Base-by-base conservation (phyloP, 2,888 invertebrate species). In the Rhaphigaster nebulosa region DNA sequence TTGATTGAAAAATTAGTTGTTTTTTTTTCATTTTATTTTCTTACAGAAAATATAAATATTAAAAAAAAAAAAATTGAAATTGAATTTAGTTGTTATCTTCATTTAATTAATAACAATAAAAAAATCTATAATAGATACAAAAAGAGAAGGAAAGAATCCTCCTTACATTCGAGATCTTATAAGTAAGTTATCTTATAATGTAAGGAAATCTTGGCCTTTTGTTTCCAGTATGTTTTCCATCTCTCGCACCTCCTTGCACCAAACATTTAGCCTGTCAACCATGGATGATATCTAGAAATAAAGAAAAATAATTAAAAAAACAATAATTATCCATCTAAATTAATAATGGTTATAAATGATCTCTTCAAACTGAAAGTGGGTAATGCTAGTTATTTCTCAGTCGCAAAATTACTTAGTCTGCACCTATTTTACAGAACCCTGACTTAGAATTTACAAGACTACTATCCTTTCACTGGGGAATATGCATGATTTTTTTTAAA, bases 181-280 rank as follows among this genome's bases (percentile, higher is more conserved):
- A 76, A 76, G 6, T 80, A 45, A 80, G 50, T 84, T 54, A 60
- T 91, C 92, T 95, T 95, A 96, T 92, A 95, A 94, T 90, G 96
- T 96, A 92, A 97, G 95, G 93, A 97, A 97, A 93, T 97, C 97
- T 88, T 95, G 95, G n/a, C 97, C 97, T 93, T 96, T 95, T 70
- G 95, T 95, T 94, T 97, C 96, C 91, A 97, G 94, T 91, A 97
- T 93, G 91, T 95, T 94, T 93, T 97, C 97, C 96, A 97, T 97
- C 60, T 95, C 94, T 92, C 95, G 95, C 12, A 97, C 96, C 93
- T 97, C 97, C 92, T 95, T 95, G 93, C 96, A 96, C 97, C 97
- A 97, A 87, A 95, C 94, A 91, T 96, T 95, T 88, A 97, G 94
- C 92, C 96, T 95, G 91, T 95, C 95, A 92, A 96, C 95, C 96